Conservation (phyloP, 2,888 invertebrate genomes). For the Ernsta delagoae region DNA sequence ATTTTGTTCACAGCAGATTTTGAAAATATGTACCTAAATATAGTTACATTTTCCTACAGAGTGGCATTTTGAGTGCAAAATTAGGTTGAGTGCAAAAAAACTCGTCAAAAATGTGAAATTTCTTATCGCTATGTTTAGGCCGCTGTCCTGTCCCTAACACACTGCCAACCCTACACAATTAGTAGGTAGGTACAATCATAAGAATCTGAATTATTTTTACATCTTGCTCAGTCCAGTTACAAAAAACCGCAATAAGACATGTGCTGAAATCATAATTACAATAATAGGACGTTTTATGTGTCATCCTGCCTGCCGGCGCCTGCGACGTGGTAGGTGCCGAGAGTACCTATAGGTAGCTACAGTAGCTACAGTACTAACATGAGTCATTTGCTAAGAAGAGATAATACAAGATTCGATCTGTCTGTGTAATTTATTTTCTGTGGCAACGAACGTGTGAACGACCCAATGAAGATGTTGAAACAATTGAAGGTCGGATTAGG, state of each 20-base stretch:
- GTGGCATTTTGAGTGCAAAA: too few species aligned
- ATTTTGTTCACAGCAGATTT: too few species aligned
- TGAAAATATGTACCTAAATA: too few species aligned
- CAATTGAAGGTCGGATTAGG: too few species aligned
- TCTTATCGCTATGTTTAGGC: too few species aligned
- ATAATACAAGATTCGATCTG: too few species aligned
- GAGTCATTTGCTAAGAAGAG: background rate
- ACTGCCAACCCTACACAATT: background rate
- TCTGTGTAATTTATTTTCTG: too few species aligned
- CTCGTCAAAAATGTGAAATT: too few species aligned
- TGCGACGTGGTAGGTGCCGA: conserved; percentile 30
- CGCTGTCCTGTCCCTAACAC: background rate
- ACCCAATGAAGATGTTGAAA: too few species aligned
- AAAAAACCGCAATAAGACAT: conserved; percentile 37
- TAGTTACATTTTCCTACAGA: too few species aligned
- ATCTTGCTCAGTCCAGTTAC: conserved; percentile 19
- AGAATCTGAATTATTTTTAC: conserved; percentile 29
- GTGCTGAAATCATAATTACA: conserved; percentile 39
- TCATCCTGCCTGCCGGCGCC: conserved; percentile 42
- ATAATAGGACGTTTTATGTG: conserved; percentile 36
- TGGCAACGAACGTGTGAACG: too few species aligned
- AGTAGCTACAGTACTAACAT: background rate
- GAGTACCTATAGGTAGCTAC: conserved; percentile 8
- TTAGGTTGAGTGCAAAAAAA: too few species aligned
- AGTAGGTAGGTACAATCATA: background rate